These are phyloP conservation scores for Patella caerulea DNA, from an alignment of 2,888 invertebrate genomes.

Conservation along the genomic window DNA sequence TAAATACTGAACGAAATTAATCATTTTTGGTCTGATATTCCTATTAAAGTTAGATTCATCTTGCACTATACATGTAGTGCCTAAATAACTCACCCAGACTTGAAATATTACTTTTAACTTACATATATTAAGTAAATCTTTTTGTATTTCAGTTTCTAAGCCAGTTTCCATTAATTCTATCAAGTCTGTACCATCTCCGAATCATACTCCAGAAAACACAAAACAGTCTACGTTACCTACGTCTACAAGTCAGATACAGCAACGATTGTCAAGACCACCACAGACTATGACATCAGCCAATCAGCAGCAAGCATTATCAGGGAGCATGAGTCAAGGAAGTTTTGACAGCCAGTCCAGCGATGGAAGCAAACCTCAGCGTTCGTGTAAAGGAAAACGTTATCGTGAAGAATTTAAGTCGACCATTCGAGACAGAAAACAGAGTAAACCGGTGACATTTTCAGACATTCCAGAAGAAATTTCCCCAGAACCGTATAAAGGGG, in stretches of 20 bases:
- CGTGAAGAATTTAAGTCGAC: slow-evolving; percentile 53
- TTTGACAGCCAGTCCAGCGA: slow-evolving; percentile 27
- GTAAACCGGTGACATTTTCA: slow-evolving; percentile 14
- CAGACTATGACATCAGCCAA: slow-evolving; percentile 21
- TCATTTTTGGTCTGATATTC: no score
- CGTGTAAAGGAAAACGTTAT: slow-evolving; percentile 60
- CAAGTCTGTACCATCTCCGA: not conserved
- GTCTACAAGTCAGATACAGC: slow-evolving; percentile 21
- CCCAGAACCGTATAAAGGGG: not conserved
- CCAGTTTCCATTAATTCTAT: slow-evolving; percentile 6
- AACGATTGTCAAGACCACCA: slow-evolving; percentile 38
- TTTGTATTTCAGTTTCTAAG: slow-evolving; percentile 7
- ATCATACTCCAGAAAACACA: not conserved
- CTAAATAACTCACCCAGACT: no score
- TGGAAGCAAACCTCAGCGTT: slow-evolving; percentile 49
- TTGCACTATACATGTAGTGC: no score
- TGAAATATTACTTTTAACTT: no score
- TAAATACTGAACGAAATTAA: no score
- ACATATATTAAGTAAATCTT: not conserved
- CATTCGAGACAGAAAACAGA: slow-evolving; percentile 37
- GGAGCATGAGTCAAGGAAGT: slow-evolving; percentile 15
- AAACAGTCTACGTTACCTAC: not conserved
- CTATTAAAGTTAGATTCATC: no score
- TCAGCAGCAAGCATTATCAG: slow-evolving; percentile 20
- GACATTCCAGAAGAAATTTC: slow-evolving; percentile 29